Evolutionary conservation across 2,113 vertebrate species (phyloP).

Genomic region (Chiloscyllium plagiosum): DNA sequence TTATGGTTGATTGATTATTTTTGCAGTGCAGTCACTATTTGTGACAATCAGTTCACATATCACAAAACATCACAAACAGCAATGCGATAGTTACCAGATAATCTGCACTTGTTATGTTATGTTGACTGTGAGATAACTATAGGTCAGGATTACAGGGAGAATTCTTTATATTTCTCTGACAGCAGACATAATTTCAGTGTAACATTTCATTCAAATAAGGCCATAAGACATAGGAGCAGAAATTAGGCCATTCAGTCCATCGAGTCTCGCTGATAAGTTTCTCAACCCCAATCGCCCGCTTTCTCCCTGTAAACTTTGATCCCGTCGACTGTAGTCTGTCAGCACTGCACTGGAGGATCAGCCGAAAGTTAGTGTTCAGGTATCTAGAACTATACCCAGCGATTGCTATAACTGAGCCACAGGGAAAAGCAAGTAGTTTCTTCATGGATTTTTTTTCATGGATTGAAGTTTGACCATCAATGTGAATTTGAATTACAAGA

Average conservation of each 20-base stretch:
- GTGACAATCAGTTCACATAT: no score
- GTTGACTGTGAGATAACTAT: neutral
- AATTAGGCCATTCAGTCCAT: no score
- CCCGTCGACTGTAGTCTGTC: neutral
- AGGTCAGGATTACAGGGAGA: neutral
- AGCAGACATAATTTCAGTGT: neutral
- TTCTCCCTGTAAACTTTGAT: neutral
- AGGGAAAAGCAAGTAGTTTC: no score
- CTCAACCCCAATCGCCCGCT: no score
- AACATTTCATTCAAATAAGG: neutral
- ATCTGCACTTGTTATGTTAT: neutral
- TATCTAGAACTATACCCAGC: neutral
- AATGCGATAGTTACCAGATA: no score
- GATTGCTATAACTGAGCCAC: neutral
- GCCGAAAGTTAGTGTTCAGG: neutral
- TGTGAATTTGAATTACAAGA: neutral
- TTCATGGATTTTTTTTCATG: no score
- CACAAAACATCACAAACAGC: no score
- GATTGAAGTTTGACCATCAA: neutral
- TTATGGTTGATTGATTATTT: neutral
- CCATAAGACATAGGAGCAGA: no score
- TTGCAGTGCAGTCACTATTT: no score
- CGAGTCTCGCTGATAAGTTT: no score
- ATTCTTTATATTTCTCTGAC: neutral
- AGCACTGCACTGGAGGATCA: neutral